These are phyloP conservation scores for Hydraecia micacea DNA, from an alignment of 2,888 invertebrate genomes.

Conservation along the genomic window DNA sequence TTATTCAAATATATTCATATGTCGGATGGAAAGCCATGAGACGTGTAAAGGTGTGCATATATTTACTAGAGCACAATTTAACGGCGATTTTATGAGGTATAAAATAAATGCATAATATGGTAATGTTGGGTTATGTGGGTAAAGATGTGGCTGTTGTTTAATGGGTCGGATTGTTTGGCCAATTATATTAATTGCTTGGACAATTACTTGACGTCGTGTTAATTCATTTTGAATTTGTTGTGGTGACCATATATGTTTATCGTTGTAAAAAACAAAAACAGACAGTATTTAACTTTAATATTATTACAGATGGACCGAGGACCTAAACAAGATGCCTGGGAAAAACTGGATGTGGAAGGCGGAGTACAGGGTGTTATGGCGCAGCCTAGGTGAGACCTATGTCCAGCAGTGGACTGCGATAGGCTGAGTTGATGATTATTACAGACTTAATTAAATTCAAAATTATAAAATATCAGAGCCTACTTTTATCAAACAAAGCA, in stretches of 20 bases:
- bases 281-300: background rate
- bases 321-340: background rate
- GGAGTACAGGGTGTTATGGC: background rate
- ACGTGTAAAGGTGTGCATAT: slow-evolving; percentile 66
- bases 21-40: slow-evolving; percentile 75
- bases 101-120: slow-evolving; percentile 58
- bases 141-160: slow-evolving; percentile 28
- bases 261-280: background rate
- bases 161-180: slow-evolving; percentile 8
- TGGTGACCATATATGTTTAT: background rate
- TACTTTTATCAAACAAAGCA: slow-evolving; percentile 27
- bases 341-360: background rate
- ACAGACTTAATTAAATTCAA: background rate
- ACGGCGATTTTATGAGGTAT: slow-evolving; percentile 54
- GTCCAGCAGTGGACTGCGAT: background rate
- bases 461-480: background rate
- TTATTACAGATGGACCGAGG: background rate
- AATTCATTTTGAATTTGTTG: background rate
- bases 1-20: slow-evolving; percentile 85
- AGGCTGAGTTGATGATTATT: background rate
- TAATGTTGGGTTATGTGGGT: slow-evolving; percentile 29
- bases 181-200: slow-evolving; percentile 8
- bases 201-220: background rate
- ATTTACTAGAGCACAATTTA: slow-evolving; percentile 60
- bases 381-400: background rate